These are phyloP conservation scores for Porites evermanni DNA, from an alignment of 92 coral and sea anemone genomes.

Conservation along the genomic window DNA sequence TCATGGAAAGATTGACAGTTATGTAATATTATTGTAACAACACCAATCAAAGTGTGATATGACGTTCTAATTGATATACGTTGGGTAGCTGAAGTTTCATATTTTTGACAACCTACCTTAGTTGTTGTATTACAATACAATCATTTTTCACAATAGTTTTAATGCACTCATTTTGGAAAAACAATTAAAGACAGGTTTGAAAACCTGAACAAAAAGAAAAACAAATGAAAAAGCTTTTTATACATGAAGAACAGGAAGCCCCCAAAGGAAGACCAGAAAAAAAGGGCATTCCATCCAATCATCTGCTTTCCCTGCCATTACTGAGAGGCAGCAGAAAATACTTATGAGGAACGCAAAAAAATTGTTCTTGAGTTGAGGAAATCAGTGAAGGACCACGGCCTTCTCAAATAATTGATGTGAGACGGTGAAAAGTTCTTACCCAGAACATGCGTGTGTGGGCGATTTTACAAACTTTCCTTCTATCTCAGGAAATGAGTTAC, in stretches of 20 bases:
- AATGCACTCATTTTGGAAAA: slow-evolving; percentile 11
- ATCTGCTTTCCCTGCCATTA: background rate
- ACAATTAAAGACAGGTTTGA: background rate
- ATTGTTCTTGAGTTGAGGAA: background rate
- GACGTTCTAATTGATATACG: no score
- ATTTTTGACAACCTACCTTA: no score
- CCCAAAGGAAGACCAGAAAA: background rate
- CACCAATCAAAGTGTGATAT: no score
- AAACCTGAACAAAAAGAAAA: slow-evolving; percentile 8
- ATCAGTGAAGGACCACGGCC: background rate
- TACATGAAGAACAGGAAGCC: background rate
- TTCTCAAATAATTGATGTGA: no score
- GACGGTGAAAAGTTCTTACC: no score
- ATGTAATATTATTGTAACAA: no score
- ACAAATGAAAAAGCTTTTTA: background rate
- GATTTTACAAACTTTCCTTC: no score
- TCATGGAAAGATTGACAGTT: no score
- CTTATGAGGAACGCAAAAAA: background rate
- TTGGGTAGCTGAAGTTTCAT: no score
- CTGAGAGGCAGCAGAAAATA: background rate
- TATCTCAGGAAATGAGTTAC: no score
- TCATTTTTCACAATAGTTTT: background rate
- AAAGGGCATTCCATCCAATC: background rate
- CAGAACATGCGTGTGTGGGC: no score
- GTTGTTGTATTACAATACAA: no score